Evolutionary conservation across 2,113 vertebrate genomes (phyloP).

Genomic region (Australoheros scitulus): DNA sequence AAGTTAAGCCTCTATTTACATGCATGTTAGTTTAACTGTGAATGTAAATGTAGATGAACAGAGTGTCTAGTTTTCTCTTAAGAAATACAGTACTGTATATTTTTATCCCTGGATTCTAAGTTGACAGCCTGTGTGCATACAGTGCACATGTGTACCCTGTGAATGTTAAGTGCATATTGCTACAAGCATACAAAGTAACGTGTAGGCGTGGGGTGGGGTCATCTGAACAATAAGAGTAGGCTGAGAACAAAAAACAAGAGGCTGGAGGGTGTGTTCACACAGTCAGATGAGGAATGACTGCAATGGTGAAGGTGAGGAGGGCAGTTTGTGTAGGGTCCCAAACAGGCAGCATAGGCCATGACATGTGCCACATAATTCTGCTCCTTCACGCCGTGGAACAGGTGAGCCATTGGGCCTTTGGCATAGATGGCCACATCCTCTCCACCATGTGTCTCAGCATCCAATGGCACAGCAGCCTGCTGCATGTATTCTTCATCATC

Average conservation of each 20-base stretch:
- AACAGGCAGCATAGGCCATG: slow-evolving; percentile 82
- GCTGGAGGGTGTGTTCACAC: neutral
- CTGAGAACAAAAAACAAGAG: slow-evolving; percentile 50
- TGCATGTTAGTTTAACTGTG: neutral
- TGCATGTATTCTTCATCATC: slow-evolving; percentile 84
- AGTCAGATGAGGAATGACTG: slow-evolving; percentile 9
- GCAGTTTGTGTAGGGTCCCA: slow-evolving; percentile 81
- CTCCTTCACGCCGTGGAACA: slow-evolving; percentile 84
- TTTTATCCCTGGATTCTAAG: slow-evolving; percentile 25
- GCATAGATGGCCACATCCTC: slow-evolving; percentile 85
- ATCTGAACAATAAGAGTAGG: slow-evolving; percentile 72
- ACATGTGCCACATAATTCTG: slow-evolving; percentile 85
- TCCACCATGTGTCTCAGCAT: slow-evolving; percentile 82
- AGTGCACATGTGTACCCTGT: slow-evolving; percentile 4
- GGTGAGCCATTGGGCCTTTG: slow-evolving; percentile 84
- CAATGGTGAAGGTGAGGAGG: slow-evolving; percentile 51
- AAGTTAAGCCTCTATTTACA: neutral
- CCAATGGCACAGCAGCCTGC: slow-evolving; percentile 82
- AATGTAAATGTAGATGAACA: neutral
- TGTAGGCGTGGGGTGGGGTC: slow-evolving; percentile 37
- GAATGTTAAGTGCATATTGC: slow-evolving; percentile 30
- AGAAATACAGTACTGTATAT: slow-evolving; percentile 22
- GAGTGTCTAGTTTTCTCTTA: neutral
- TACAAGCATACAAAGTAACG: slow-evolving; percentile 15
- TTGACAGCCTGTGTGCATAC: neutral